Base-by-base conservation (phyloP, 1,140 invertebrate genomes). In the Drosophila leontia region DNA sequence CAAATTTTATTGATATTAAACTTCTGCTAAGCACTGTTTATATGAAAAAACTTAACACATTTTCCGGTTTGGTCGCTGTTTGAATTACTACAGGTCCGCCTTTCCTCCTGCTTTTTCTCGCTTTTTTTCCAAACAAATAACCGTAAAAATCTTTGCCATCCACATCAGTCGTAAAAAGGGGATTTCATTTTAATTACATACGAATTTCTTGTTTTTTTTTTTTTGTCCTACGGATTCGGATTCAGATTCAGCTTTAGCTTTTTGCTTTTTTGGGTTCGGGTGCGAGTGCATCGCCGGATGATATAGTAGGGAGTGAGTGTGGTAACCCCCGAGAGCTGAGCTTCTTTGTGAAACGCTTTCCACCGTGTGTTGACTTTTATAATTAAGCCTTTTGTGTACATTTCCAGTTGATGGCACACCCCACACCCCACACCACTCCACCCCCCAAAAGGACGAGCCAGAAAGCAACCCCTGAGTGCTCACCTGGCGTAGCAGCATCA, bases 151-250 rank as follows among this genome's bases (percentile, higher is more conserved):
- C 82, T 84, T 74, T 83, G 81, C 80, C 67, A 63, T 78, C 69
- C 63, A 77, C 76, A 78, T 78, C 78, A 80, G 77, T 80, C 80
- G 85, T 87, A 88, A 87, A 87, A 78, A 57, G 78, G 75, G 76
- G 85, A 88, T 87, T 87, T 84, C 67, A 78, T 87, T 87, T 87
- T 87, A 87, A 87, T 87, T 87, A 88, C 84, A 87, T 88, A 82
- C 84, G 85, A 87, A 87, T 80, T 82, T 69, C 71, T 51, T 42
- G 56, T 53, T 68, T 79, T 69, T 82, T 79, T 69, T 82, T 75
- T 60, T 56, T 17, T 41, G 23, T 35, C 15, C 23, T 42, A 37
- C 7, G 3, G 34, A 15, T 15, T 61, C 19, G 11, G 19, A 39
- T 15, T 55, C 23, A 7, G 12, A 39, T 64, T 35, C 41, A 47